Evolutionary conservation across 2,888 invertebrate species (phyloP).

Genomic region (Physocephala rufipes): DNA sequence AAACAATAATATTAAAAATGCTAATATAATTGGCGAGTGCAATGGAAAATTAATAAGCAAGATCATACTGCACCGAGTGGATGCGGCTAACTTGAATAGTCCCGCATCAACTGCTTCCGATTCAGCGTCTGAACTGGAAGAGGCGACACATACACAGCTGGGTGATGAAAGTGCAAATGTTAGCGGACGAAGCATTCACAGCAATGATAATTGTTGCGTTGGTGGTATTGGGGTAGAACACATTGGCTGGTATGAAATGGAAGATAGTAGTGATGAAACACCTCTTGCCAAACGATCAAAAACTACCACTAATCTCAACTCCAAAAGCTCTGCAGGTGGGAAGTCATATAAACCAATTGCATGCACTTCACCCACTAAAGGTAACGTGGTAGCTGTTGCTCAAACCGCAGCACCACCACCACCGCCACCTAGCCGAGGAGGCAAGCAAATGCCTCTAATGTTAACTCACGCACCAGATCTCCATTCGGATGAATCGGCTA

Average conservation of each 20-base stretch:
- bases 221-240: conserved; percentile 42
- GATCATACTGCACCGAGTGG: conserved; percentile 57
- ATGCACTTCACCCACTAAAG: conserved; percentile 34
- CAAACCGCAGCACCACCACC: conserved; percentile 37
- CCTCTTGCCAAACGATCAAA: conserved; percentile 41
- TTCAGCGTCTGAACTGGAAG: conserved; percentile 47
- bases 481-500: conserved; percentile 52
- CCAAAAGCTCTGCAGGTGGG: conserved; percentile 43
- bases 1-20: conserved; percentile 47
- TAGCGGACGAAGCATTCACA: background rate
- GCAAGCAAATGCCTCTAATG: conserved; percentile 51
- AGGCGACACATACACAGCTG: conserved; percentile 12
- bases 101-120: conserved; percentile 42
- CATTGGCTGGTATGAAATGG: conserved; percentile 36
- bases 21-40: conserved; percentile 56
- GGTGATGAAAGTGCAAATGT: background rate
- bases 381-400: conserved; percentile 44
- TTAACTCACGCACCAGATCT: conserved; percentile 50
- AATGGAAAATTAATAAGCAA: conserved; percentile 59
- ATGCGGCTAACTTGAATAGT: conserved; percentile 38
- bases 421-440: conserved; percentile 43
- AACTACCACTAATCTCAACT: conserved; percentile 40
- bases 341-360: conserved; percentile 44
- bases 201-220: conserved; percentile 34
- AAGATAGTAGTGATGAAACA: conserved; percentile 44